phyloP scores from a whole-genome alignment of 2,888 invertebrate genomes.

The Cerastis rubricosa region DNA sequence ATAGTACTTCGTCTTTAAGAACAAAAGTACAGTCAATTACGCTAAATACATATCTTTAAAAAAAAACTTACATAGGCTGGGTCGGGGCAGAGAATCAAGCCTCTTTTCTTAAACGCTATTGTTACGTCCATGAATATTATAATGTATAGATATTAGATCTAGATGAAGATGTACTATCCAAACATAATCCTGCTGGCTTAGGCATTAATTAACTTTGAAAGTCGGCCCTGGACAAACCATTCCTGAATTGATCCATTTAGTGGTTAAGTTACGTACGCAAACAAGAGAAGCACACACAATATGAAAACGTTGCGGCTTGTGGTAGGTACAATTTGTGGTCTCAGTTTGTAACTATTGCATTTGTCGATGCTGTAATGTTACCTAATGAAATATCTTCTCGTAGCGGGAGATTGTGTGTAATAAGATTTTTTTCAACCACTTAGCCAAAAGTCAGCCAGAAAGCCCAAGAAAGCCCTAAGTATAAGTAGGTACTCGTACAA shows the following conservation, averaged over 20 bases:
- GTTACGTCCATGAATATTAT: too few relatives aligned
- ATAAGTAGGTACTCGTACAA: too few relatives aligned
- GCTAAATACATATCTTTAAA: too few relatives aligned
- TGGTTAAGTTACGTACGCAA: constrained; percentile 20
- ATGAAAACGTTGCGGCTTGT: constrained; percentile 43
- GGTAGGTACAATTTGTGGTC: constrained; percentile 46
- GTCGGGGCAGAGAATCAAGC: too few relatives aligned
- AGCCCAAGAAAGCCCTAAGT: background rate
- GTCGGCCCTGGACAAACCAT: constrained; percentile 2
- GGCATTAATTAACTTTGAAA: background rate
- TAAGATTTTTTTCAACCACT: constrained; percentile 14
- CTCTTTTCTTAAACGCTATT: too few relatives aligned
- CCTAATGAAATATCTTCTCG: constrained; percentile 53
- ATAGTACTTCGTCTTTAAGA: too few relatives aligned
- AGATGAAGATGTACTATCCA: too few relatives aligned
- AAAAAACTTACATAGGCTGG: too few relatives aligned
- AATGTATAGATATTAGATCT: too few relatives aligned
- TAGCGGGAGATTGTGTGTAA: constrained; percentile 20
- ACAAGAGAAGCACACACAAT: constrained; percentile 36
- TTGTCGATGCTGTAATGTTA: constrained; percentile 39
- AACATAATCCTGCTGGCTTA: background rate
- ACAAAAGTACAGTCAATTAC: too few relatives aligned
- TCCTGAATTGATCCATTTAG: background rate
- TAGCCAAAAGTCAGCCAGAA: background rate
- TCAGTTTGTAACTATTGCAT: constrained; percentile 35